phyloP scores from a whole-genome alignment of 2,888 invertebrate species.

The Drosophila paucipuncta region DNA sequence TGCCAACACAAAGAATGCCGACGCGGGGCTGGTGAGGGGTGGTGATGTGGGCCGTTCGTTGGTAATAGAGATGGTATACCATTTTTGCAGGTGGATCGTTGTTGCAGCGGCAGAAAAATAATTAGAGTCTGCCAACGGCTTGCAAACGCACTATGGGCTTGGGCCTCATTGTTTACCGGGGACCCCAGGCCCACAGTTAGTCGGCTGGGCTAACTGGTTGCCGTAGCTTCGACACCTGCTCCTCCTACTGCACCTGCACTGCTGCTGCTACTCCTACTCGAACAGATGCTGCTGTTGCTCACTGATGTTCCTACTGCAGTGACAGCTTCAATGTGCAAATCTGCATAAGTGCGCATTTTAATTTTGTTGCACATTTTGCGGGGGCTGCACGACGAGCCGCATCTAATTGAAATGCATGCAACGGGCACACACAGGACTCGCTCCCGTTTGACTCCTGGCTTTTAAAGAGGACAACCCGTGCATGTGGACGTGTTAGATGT shows the following conservation, averaged over 20 bases:
- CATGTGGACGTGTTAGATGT: slow-evolving; percentile 18
- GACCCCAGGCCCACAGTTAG: slow-evolving; percentile 7
- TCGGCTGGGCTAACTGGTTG: slow-evolving; percentile 33
- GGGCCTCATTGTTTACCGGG: slow-evolving; percentile 42
- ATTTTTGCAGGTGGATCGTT: slow-evolving; percentile 63
- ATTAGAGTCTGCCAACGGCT: slow-evolving; percentile 73
- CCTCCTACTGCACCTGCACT: slow-evolving; percentile 27
- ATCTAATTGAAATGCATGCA: slow-evolving; percentile 80
- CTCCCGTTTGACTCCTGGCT: slow-evolving; percentile 63
- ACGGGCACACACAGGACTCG: slow-evolving; percentile 13
- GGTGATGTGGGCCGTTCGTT: slow-evolving; percentile 1
- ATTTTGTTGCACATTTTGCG: slow-evolving; percentile 81
- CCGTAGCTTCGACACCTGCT: slow-evolving; percentile 36
- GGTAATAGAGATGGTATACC: slow-evolving; percentile 32
- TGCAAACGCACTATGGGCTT: slow-evolving; percentile 61
- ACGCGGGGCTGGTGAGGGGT: neutral
- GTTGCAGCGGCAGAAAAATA: slow-evolving; percentile 74
- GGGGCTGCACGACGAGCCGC: slow-evolving; percentile 56
- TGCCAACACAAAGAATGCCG: slow-evolving; percentile 50
- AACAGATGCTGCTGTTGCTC: slow-evolving; percentile 7
- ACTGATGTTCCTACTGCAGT: slow-evolving; percentile 43
- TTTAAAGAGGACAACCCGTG: slow-evolving; percentile 45
- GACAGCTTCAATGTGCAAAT: slow-evolving; percentile 82
- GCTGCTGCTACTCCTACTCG: neutral
- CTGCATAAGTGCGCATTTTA: slow-evolving; percentile 82